Evolutionary conservation across 2,888 invertebrate genomes (phyloP).

Genomic region (Synergus laeviventris): DNA sequence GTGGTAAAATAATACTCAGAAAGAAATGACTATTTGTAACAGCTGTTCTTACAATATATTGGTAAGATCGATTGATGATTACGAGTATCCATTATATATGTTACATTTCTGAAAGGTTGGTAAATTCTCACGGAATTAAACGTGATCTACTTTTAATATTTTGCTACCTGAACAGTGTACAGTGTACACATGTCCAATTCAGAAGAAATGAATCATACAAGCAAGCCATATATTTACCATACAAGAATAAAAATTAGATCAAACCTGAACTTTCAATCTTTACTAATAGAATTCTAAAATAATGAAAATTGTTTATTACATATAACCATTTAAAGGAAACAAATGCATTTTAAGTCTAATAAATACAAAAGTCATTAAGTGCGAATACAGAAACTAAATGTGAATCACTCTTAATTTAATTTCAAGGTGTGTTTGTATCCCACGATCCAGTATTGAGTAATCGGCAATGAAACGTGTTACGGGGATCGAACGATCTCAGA

Average conservation of each 20-base stretch:
- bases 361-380: constrained; percentile 26
- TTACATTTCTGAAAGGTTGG: background rate
- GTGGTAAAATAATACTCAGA: background rate
- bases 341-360: background rate
- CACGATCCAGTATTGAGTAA: constrained; percentile 40
- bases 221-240: background rate
- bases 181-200: background rate
- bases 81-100: background rate
- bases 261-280: background rate
- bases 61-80: background rate
- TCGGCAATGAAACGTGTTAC: constrained; percentile 37
- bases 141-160: constrained; percentile 39
- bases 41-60: background rate
- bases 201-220: constrained; percentile 10
- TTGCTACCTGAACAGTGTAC: background rate
- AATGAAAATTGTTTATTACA: background rate
- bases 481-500: constrained; percentile 35
- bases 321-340: background rate
- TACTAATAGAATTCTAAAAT: background rate
- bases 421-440: constrained; percentile 40
- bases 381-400: constrained; percentile 29
- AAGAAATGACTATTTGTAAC: background rate
- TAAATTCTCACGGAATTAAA: constrained; percentile 28
- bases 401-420: constrained; percentile 40
- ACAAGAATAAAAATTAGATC: background rate